Percentiles rank a stretch among this genome's conserved stretches.
Evolutionary conservation across 2,113 vertebrate genomes (phyloP).

Genomic region (Phocoena sinus): DNA sequence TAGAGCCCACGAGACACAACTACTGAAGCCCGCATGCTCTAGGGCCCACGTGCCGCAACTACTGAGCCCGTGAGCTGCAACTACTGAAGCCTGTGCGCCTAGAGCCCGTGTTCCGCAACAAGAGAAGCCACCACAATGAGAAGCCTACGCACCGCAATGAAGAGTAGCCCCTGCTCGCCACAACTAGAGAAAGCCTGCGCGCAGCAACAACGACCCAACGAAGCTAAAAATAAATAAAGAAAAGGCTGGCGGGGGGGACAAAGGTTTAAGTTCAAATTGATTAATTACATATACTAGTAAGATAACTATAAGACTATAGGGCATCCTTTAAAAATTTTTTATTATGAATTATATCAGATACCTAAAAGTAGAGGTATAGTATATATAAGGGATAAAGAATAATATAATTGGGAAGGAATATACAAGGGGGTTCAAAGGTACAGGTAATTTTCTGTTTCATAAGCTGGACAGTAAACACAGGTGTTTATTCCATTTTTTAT

Average conservation of each 20-base stretch:
- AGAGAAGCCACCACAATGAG: too few relatives aligned
- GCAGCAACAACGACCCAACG: too few relatives aligned
- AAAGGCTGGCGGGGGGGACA: not conserved
- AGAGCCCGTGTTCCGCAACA: too few relatives aligned
- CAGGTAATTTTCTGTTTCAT: constrained; percentile 4
- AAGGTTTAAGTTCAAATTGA: constrained; percentile 31
- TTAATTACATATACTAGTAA: not conserved
- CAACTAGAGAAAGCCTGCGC: too few relatives aligned
- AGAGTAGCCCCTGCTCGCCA: too few relatives aligned
- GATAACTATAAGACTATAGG: not conserved
- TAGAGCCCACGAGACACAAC: too few relatives aligned
- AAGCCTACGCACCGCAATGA: too few relatives aligned
- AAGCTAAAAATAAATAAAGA: not conserved
- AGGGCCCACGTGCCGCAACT: too few relatives aligned
- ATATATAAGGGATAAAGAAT: not conserved
- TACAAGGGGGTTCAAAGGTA: not conserved
- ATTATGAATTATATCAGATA: not conserved
- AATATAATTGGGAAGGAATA: not conserved
- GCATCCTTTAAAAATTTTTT: not conserved
- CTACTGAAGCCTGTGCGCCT: too few relatives aligned
- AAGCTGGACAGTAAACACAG: not conserved
- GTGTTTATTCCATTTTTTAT: not conserved
- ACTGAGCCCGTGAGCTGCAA: too few relatives aligned
- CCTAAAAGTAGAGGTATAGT: not conserved
- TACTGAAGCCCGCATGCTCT: too few relatives aligned